A percentile compares a stretch with the other conserved stretches of the same genome.
Conservation (phyloP, 2,797 vertebrate species). For the Carcharodon carcharias region DNA sequence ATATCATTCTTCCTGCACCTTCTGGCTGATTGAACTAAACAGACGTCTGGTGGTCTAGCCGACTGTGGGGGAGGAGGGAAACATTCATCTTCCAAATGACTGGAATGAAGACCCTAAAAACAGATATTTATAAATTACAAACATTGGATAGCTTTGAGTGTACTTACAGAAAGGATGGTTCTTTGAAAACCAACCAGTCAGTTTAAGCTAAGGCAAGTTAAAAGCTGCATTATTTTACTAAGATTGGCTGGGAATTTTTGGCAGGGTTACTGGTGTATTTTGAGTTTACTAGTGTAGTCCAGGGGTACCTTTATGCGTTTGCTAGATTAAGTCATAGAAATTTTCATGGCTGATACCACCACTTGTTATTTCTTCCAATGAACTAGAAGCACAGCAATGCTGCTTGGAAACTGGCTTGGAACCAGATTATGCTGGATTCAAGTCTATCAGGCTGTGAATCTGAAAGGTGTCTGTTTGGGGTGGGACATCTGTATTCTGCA, state of each 20-base stretch:
- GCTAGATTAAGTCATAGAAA: background rate
- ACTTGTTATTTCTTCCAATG: too few species aligned
- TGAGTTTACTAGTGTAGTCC: background rate
- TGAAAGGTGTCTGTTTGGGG: background rate
- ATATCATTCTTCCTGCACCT: conserved; percentile 59
- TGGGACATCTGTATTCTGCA: background rate
- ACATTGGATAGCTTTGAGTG: background rate
- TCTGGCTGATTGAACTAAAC: conserved; percentile 76
- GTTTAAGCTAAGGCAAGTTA: background rate
- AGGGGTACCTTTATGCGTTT: background rate
- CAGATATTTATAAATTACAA: background rate
- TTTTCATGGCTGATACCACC: background rate
- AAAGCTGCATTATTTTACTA: background rate
- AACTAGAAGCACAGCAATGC: background rate
- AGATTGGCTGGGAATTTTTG: background rate
- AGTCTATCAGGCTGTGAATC: background rate
- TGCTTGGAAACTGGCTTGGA: background rate
- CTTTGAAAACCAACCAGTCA: background rate
- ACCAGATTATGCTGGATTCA: background rate
- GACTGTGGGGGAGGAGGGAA: conserved; percentile 47
- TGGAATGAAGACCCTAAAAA: conserved; percentile 7
- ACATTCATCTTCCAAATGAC: background rate
- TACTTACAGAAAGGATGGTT: too few species aligned
- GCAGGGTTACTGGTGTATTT: background rate
- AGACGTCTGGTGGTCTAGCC: conserved; percentile 75